A percentile compares a stretch with the other conserved stretches of the same genome.
Conservation (phyloP, 2,888 invertebrate genomes). For the Orthonychiurus folsomi region DNA sequence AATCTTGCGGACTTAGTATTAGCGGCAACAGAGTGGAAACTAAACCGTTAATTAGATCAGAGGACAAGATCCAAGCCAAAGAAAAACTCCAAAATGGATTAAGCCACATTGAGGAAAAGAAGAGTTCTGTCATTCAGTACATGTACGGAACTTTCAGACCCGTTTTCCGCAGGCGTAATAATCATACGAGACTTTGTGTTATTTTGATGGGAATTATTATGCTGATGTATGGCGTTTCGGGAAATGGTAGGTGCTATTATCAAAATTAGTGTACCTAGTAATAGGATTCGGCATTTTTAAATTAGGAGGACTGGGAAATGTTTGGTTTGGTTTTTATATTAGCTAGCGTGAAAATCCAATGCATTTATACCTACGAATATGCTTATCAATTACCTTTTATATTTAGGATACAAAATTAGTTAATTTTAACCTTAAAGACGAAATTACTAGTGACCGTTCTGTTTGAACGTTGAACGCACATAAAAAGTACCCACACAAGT, state of each 20-base stretch:
- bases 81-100: not conserved
- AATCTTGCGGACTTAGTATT: not conserved
- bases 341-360: too few relatives aligned
- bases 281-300: not conserved
- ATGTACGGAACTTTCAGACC: conserved; percentile 28
- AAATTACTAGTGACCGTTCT: too few relatives aligned
- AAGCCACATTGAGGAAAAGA: not conserved
- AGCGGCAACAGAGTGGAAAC: not conserved
- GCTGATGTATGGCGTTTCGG: conserved; percentile 26
- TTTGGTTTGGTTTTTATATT: too few relatives aligned
- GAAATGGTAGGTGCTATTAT: conserved; percentile 21
- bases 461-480: too few relatives aligned
- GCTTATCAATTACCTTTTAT: too few relatives aligned
- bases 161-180: conserved; percentile 24
- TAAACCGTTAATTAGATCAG: not conserved
- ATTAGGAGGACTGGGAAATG: too few relatives aligned
- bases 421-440: too few relatives aligned
- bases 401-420: too few relatives aligned
- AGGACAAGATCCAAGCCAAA: not conserved
- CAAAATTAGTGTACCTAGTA: too few relatives aligned
- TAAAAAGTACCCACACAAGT: too few relatives aligned
- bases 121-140: conserved; percentile 21
- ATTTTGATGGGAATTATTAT: conserved; percentile 29
- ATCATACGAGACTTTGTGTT: conserved; percentile 31
- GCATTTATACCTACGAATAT: too few relatives aligned